phyloP scores from a whole-genome alignment of 2,797 vertebrate genomes.

The Melanotaenia boesemani region DNA sequence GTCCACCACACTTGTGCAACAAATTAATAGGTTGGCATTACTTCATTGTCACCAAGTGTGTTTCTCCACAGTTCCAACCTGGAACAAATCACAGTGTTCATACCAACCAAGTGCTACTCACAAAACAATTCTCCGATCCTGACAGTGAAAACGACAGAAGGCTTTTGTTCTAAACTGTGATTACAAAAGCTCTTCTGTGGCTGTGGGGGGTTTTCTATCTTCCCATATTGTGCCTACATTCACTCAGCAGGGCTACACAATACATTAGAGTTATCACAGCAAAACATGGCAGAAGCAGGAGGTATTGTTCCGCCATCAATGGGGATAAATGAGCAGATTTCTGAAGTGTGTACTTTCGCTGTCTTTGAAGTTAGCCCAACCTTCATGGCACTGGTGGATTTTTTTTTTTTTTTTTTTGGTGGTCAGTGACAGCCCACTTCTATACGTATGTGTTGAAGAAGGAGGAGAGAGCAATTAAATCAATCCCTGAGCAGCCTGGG shows the following conservation, averaged over 20 bases:
- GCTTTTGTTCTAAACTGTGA: conserved; percentile 40
- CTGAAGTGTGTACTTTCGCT: conserved; percentile 36
- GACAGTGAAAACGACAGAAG: conserved; percentile 30
- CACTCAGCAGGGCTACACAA: conserved; percentile 40
- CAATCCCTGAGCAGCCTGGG: conserved; percentile 67
- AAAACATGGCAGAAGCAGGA: conserved; percentile 35
- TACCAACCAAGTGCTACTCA: conserved; percentile 25
- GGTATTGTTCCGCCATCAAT: conserved; percentile 33
- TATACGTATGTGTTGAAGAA: conserved; percentile 45
- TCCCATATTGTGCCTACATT: conserved; percentile 42
- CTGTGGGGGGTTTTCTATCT: conserved; percentile 27
- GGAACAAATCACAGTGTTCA: conserved; percentile 27
- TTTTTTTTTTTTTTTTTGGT: conserved; percentile 44
- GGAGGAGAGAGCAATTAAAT: conserved; percentile 77
- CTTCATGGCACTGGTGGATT: conserved; percentile 39
- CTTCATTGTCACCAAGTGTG: conserved; percentile 10
- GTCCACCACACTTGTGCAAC: conserved; percentile 1
- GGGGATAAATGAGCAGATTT: conserved; percentile 40
- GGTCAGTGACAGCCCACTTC: conserved; percentile 63
- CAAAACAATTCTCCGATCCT: conserved; percentile 37
- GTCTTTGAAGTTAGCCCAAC: conserved; percentile 49
- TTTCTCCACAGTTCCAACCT: conserved; percentile 17
- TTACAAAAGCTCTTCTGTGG: conserved; percentile 56
- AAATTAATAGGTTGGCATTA: conserved; percentile 4
- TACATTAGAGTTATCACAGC: conserved; percentile 51